phyloP scores from a whole-genome alignment of 1,140 invertebrate species.

The Aphelinus certus region DNA sequence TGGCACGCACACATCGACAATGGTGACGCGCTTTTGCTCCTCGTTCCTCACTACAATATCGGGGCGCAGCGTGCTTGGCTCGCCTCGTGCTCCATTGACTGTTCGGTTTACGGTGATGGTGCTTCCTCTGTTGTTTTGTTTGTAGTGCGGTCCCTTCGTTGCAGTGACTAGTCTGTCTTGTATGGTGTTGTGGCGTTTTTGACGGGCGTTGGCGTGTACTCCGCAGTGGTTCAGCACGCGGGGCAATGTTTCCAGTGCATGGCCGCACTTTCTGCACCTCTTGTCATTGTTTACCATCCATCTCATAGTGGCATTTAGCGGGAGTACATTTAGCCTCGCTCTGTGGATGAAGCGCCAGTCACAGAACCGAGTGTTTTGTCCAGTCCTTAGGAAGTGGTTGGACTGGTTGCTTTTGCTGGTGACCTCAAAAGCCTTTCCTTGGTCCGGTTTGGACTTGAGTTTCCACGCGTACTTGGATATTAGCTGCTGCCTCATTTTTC shows the following conservation, averaged over 20 bases:
- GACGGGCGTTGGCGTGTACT: background rate
- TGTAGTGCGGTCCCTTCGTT: background rate
- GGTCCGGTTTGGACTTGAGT: conserved; percentile 37
- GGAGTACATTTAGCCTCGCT: conserved; percentile 52
- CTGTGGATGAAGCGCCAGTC: conserved; percentile 60
- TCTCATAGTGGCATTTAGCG: conserved; percentile 25
- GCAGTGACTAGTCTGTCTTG: conserved; percentile 33
- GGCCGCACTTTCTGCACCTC: conserved; percentile 47
- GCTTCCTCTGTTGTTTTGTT: background rate
- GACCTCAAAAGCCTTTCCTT: conserved; percentile 42
- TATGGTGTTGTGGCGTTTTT: conserved; percentile 38
- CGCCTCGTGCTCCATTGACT: conserved; percentile 32
- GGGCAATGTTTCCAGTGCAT: conserved; percentile 45
- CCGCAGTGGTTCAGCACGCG: conserved; percentile 36
- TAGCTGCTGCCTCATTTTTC: conserved; percentile 1
- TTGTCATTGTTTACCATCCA: conserved; percentile 39
- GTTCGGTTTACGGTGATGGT: conserved; percentile 15
- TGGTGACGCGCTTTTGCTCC: conserved; percentile 27
- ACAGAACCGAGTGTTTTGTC: background rate
- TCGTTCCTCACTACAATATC: conserved; percentile 52
- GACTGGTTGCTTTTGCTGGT: background rate
- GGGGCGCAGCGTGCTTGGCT: conserved; percentile 41
- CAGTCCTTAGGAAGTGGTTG: conserved; percentile 49
- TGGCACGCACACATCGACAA: conserved; percentile 55
- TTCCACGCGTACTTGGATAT: conserved; percentile 17